These are phyloP conservation scores for Blomia tropicalis DNA, from an alignment of 2,888 invertebrate species.

Conservation along the genomic window DNA sequence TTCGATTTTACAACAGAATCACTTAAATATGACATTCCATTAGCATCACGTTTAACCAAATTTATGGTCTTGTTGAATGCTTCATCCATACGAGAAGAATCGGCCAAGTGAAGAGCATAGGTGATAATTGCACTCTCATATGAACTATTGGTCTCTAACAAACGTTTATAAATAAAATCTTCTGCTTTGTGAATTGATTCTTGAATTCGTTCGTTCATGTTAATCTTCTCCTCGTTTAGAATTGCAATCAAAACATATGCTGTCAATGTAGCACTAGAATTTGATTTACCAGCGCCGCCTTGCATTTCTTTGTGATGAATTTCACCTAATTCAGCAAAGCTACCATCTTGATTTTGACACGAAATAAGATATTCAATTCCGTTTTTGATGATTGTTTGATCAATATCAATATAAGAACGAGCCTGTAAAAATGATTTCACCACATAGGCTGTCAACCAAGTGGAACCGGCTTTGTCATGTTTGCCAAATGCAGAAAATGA, in stretches of 20 bases:
- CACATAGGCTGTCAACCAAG: slow-evolving; percentile 38
- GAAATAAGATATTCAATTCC: slow-evolving; percentile 35
- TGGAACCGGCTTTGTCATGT: slow-evolving; percentile 35
- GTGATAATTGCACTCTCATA: slow-evolving; percentile 46
- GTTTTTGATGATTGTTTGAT: slow-evolving; percentile 32
- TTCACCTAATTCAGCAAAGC: slow-evolving; percentile 36
- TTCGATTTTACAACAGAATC: not conserved
- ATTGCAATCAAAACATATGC: slow-evolving; percentile 35
- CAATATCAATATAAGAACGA: slow-evolving; percentile 34
- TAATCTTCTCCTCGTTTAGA: not conserved
- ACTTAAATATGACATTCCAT: not conserved
- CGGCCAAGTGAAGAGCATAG: slow-evolving; percentile 56
- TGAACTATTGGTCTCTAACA: not conserved
- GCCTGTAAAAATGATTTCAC: slow-evolving; percentile 36
- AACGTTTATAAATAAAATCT: not conserved
- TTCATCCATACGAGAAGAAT: slow-evolving; percentile 44
- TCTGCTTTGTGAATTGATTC: not conserved
- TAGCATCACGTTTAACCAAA: slow-evolving; percentile 22
- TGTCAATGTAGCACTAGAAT: slow-evolving; percentile 32
- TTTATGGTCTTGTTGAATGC: slow-evolving; percentile 27
- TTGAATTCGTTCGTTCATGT: not conserved
- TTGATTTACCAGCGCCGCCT: slow-evolving; percentile 28
- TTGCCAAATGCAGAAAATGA: slow-evolving; percentile 39
- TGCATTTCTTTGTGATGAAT: slow-evolving; percentile 35
- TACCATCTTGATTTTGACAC: slow-evolving; percentile 34